These are phyloP conservation scores for Bombus fervidus DNA, from an alignment of 1,140 invertebrate species.

Conservation along the genomic window DNA sequence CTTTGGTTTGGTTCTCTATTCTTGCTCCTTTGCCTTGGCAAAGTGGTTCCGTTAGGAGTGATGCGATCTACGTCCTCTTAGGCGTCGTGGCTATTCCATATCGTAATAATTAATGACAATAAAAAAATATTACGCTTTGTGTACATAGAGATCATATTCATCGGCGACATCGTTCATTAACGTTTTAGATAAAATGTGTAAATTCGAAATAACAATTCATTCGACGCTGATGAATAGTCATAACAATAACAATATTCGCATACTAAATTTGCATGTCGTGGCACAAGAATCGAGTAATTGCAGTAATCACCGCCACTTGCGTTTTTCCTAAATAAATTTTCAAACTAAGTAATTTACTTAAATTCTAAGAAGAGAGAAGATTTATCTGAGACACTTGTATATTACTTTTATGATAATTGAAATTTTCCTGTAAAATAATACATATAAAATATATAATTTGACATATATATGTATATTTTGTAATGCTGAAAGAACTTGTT, in stretches of 20 bases:
- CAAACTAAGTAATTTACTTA: constrained; percentile 19
- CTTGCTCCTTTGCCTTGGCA: background rate
- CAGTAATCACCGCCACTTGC: background rate
- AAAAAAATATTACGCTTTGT: constrained; percentile 34
- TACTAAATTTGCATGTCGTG: background rate
- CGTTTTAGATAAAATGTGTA: background rate
- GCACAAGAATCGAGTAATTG: constrained; percentile 16
- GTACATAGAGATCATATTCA: constrained; percentile 40
- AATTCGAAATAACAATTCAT: constrained; percentile 4
- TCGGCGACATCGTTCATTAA: background rate
- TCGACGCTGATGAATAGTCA: constrained; percentile 31
- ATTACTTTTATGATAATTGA: background rate
- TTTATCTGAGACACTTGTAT: background rate
- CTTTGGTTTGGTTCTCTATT: background rate
- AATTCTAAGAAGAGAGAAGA: background rate
- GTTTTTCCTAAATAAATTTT: background rate
- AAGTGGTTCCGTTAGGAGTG: background rate
- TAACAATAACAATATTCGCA: constrained; percentile 35
- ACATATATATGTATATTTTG: constrained; percentile 4
- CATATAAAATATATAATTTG: constrained; percentile 22
- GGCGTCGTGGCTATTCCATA: background rate
- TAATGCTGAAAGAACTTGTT: background rate
- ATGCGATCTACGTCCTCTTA: background rate
- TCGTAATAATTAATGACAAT: constrained; percentile 9
- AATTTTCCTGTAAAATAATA: constrained; percentile 25